A percentile compares a stretch with the other conserved stretches of the same genome.
These are phyloP conservation scores for Cordilura impudica DNA, from an alignment of 2,888 invertebrate species.

Conservation along the genomic window DNA sequence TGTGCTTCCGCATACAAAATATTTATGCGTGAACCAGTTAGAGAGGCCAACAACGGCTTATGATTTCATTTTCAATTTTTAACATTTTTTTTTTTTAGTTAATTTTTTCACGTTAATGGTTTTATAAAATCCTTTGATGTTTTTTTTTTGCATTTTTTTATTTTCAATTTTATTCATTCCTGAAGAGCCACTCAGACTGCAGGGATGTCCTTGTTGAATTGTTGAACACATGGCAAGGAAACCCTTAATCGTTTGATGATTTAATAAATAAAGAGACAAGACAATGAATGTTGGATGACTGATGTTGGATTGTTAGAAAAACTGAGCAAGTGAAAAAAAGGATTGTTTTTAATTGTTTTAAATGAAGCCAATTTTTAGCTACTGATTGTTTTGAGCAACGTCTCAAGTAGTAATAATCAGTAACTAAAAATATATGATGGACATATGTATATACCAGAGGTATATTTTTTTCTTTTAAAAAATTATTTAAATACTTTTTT, in stretches of 20 bases:
- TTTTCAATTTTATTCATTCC: slow-evolving; percentile 37
- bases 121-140: slow-evolving; percentile 71
- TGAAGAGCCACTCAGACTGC: slow-evolving; percentile 59
- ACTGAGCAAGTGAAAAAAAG: slow-evolving; percentile 9
- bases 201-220: slow-evolving; percentile 61
- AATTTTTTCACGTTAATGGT: slow-evolving; percentile 49
- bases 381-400: slow-evolving; percentile 7
- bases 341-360: slow-evolving; percentile 58
- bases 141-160: slow-evolving; percentile 49
- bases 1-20: slow-evolving; percentile 58
- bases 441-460: too few relatives aligned
- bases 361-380: slow-evolving; percentile 61
- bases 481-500: too few relatives aligned
- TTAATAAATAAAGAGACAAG: slow-evolving; percentile 55
- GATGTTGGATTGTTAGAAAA: neutral
- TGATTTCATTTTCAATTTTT: slow-evolving; percentile 58
- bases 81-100: slow-evolving; percentile 66
- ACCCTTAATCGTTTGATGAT: slow-evolving; percentile 61
- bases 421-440: too few relatives aligned
- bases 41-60: slow-evolving; percentile 29
- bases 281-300: slow-evolving; percentile 13
- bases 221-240: slow-evolving; percentile 60
- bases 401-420: slow-evolving; percentile 39
- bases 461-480: too few relatives aligned
- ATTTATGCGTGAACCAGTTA: slow-evolving; percentile 60